These are phyloP conservation scores for Allacma fusca DNA, from an alignment of 2,888 invertebrate species.

Conservation along the genomic window DNA sequence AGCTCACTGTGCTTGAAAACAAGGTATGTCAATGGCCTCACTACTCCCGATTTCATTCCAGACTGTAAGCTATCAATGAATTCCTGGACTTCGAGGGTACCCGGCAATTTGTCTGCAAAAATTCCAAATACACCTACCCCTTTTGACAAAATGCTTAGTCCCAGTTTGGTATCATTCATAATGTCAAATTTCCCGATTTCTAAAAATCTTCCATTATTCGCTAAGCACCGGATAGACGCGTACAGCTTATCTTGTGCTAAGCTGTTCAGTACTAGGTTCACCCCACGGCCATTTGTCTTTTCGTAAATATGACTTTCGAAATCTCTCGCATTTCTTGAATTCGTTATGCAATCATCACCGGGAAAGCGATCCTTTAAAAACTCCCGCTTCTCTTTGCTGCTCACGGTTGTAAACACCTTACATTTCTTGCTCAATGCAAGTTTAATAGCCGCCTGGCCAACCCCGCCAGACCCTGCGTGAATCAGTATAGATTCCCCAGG, in stretches of 20 bases:
- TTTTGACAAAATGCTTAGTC: constrained; percentile 74
- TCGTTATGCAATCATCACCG: constrained; percentile 76
- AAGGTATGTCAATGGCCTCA: constrained; percentile 74
- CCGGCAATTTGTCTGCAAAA: constrained; percentile 74
- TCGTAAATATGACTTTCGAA: constrained; percentile 68
- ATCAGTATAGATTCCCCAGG: constrained; percentile 67
- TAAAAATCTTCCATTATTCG: too few relatives aligned
- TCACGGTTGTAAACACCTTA: constrained; percentile 76
- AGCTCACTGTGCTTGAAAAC: constrained; percentile 73
- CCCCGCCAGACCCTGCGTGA: constrained; percentile 75
- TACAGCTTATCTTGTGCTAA: constrained; percentile 69
- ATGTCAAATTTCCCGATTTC: constrained; percentile 89
- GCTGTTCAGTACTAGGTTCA: constrained; percentile 70
- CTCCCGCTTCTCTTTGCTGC: constrained; percentile 79
- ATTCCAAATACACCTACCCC: constrained; percentile 81
- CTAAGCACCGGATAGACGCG: constrained; percentile 69
- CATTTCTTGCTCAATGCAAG: constrained; percentile 73
- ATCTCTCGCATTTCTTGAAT: constrained; percentile 67
- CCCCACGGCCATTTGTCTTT: constrained; percentile 67
- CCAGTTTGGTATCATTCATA: constrained; percentile 72
- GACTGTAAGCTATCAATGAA: constrained; percentile 70
- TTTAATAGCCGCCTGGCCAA: constrained; percentile 81
- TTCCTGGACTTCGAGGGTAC: constrained; percentile 67
- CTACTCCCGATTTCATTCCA: constrained; percentile 73
- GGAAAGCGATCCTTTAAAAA: constrained; percentile 90